Evolutionary conservation across 2,888 invertebrate species (phyloP).

Genomic region (Beris chalybata): DNA sequence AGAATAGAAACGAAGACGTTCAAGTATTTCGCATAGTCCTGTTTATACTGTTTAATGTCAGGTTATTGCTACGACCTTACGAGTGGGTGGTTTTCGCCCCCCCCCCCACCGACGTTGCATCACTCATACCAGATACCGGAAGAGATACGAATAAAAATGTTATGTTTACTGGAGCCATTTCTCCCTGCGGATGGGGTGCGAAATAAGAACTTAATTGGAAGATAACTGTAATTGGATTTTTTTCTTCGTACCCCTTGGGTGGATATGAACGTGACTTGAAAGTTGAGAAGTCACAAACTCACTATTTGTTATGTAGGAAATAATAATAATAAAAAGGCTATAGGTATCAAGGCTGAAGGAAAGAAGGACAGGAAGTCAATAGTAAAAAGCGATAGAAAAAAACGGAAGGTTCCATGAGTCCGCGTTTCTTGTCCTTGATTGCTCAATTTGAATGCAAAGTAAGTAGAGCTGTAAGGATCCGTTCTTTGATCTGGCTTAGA

Average conservation of each 20-base stretch:
- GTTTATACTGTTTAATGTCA: background rate
- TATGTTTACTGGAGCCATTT: background rate
- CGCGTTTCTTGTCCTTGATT: conserved; percentile 36
- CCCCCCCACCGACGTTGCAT: background rate
- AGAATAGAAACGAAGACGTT: no score
- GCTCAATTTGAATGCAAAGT: conserved; percentile 39
- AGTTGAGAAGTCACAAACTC: conserved; percentile 36
- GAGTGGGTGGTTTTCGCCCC: background rate
- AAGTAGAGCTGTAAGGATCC: background rate
- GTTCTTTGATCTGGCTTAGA: background rate
- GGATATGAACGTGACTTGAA: conserved; percentile 37
- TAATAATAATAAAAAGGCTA: conserved; percentile 15
- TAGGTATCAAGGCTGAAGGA: conserved; percentile 11
- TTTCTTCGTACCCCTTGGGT: conserved; percentile 30
- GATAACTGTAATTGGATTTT: conserved; percentile 40
- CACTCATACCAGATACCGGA: background rate
- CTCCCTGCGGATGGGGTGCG: conserved; percentile 34
- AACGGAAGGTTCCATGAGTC: conserved; percentile 33
- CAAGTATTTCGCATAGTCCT: no score
- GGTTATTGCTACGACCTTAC: background rate
- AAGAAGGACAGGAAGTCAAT: background rate
- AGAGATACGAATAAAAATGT: conserved; percentile 5
- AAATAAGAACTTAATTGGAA: conserved; percentile 40
- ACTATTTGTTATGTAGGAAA: conserved; percentile 28
- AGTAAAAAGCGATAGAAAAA: conserved; percentile 8